Percentiles rank a stretch among this genome's conserved stretches.
Conservation (phyloP, 2,888 invertebrate species). For the Polymixis lichenea region DNA sequence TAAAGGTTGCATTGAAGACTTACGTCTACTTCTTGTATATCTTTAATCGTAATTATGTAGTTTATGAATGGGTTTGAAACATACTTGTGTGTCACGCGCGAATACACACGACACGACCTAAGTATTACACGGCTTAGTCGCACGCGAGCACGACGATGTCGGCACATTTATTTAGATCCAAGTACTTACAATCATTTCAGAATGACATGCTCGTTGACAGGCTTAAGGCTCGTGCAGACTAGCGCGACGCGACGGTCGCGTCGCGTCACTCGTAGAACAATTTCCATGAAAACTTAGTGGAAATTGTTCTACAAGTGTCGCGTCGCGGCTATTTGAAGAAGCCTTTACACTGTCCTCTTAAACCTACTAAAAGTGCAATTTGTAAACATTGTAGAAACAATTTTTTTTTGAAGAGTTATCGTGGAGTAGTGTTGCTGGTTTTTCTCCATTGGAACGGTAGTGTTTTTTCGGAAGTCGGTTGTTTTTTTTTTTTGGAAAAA, state of each 20-base stretch:
- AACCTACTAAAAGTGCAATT: neutral
- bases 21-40: slow-evolving; percentile 1
- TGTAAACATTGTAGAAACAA: neutral
- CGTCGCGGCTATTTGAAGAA: too few species aligned
- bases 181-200: slow-evolving; percentile 10
- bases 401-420: neutral
- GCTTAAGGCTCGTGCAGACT: too few species aligned
- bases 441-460: neutral
- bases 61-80: slow-evolving; percentile 43
- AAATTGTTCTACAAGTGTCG: too few species aligned
- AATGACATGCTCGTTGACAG: neutral
- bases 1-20: neutral
- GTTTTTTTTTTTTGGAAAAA: too few species aligned
- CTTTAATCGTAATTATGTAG: slow-evolving; percentile 29
- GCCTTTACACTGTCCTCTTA: too few species aligned
- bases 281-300: too few species aligned
- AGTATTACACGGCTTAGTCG: slow-evolving; percentile 30
- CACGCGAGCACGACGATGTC: slow-evolving; percentile 47
- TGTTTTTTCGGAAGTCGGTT: too few species aligned
- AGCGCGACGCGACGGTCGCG: too few species aligned
- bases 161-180: slow-evolving; percentile 23
- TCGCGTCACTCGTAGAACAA: too few species aligned
- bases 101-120: slow-evolving; percentile 27
- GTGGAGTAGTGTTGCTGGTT: neutral
- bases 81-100: slow-evolving; percentile 37